phyloP scores from a whole-genome alignment of 2,797 vertebrate species.

The Anniella stebbinsi region DNA sequence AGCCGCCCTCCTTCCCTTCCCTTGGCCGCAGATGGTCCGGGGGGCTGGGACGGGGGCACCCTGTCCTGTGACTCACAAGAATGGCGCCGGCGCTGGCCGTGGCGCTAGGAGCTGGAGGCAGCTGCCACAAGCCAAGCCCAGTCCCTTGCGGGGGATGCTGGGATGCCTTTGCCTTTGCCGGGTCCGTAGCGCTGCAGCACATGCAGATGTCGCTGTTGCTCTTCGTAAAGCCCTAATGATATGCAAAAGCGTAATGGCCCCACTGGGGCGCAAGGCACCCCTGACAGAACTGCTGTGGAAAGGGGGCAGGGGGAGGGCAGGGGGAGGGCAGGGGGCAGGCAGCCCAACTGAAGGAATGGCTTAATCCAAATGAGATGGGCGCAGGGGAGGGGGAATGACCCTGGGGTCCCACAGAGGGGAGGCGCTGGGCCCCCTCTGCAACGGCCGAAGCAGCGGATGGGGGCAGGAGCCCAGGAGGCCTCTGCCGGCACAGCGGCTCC shows the following conservation, averaged over 20 bases:
- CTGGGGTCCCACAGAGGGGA: neutral
- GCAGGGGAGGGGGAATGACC: too few relatives aligned
- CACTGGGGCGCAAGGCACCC: slow-evolving; percentile 39
- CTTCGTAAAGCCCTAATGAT: slow-evolving; percentile 90
- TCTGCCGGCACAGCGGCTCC: too few relatives aligned
- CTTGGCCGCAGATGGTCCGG: too few relatives aligned
- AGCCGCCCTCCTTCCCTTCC: neutral
- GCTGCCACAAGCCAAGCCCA: slow-evolving; percentile 69
- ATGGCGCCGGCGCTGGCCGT: slow-evolving; percentile 26
- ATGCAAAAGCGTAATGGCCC: slow-evolving; percentile 70
- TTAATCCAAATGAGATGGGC: slow-evolving; percentile 80
- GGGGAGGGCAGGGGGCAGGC: slow-evolving; percentile 30
- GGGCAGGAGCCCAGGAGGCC: too few relatives aligned
- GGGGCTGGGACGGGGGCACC: too few relatives aligned
- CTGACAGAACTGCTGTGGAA: neutral
- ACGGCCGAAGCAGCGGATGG: too few relatives aligned
- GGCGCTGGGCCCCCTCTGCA: neutral
- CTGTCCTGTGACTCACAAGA: too few relatives aligned
- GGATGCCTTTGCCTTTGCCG: slow-evolving; percentile 58
- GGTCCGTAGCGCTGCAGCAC: slow-evolving; percentile 88
- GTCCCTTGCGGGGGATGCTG: slow-evolving; percentile 73
- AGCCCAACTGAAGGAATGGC: slow-evolving; percentile 83
- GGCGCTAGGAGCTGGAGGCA: slow-evolving; percentile 69
- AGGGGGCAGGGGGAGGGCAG: too few relatives aligned
- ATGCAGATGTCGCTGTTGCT: slow-evolving; percentile 99